Percentiles rank a stretch among this genome's conserved stretches.
Conservation (phyloP, 2,113 vertebrate genomes). For the Microcebus tavaratra region DNA sequence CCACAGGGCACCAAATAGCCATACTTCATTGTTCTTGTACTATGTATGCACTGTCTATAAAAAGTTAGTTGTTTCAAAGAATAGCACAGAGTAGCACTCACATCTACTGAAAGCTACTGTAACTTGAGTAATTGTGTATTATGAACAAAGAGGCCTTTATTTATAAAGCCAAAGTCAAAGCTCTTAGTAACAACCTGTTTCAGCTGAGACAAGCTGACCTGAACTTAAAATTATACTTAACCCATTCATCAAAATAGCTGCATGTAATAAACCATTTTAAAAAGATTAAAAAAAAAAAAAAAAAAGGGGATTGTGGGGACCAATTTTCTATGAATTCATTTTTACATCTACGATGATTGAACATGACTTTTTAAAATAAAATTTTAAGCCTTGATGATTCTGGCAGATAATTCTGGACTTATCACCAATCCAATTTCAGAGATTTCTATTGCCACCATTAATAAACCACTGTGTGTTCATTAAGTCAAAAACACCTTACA, state of each 20-base stretch:
- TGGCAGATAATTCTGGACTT: slow-evolving; percentile 28
- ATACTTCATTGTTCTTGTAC: background rate
- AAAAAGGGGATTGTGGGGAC: background rate
- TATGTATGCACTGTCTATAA: background rate
- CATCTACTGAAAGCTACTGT: slow-evolving; percentile 83
- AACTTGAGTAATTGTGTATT: slow-evolving; percentile 88
- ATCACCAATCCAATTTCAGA: background rate
- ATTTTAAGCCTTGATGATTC: slow-evolving; percentile 15
- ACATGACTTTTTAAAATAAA: background rate
- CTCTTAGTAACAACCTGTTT: slow-evolving; percentile 82
- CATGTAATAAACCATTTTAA: slow-evolving; percentile 51
- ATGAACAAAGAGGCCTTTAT: slow-evolving; percentile 90
- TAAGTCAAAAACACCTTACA: slow-evolving; percentile 28
- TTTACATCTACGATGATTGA: background rate
- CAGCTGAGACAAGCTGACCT: slow-evolving; percentile 80
- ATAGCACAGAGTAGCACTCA: background rate
- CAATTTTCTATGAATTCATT: slow-evolving; percentile 40
- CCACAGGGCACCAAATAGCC: background rate
- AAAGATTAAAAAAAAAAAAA: background rate
- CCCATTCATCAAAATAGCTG: slow-evolving; percentile 53
- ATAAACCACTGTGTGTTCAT: slow-evolving; percentile 10
- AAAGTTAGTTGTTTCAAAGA: background rate
- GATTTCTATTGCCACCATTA: slow-evolving; percentile 11
- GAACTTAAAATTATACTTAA: slow-evolving; percentile 80
- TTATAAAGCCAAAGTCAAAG: slow-evolving; percentile 85